Percentiles rank a stretch among this genome's conserved stretches.
These are phyloP conservation scores for Drosophila cracens DNA, from an alignment of 2,888 invertebrate genomes.

Conservation along the genomic window DNA sequence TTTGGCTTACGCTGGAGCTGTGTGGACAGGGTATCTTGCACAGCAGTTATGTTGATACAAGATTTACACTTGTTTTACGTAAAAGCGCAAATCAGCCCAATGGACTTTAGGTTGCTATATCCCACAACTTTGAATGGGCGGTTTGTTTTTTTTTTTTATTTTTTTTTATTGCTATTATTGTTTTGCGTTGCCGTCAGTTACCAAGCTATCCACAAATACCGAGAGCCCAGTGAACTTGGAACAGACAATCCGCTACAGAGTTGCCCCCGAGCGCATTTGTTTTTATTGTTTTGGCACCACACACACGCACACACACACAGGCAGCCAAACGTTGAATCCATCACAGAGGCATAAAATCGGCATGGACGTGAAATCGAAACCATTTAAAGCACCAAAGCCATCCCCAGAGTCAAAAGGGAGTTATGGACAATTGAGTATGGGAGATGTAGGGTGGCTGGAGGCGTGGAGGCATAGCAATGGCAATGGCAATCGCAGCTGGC, in stretches of 20 bases:
- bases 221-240: constrained; percentile 6
- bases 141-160: constrained; percentile 3
- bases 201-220: constrained; percentile 43
- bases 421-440: neutral
- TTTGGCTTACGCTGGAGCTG: too few relatives aligned
- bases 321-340: constrained; percentile 52
- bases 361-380: constrained; percentile 65
- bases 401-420: constrained; percentile 35
- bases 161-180: constrained; percentile 42
- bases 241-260: constrained; percentile 22
- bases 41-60: neutral
- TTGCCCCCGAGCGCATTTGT: constrained; percentile 62
- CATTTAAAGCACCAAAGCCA: constrained; percentile 60
- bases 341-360: constrained; percentile 61
- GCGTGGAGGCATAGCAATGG: neutral
- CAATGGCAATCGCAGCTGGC: neutral
- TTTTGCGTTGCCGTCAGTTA: constrained; percentile 54
- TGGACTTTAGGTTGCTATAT: constrained; percentile 33
- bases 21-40: constrained; percentile 19
- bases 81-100: constrained; percentile 17
- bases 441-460: neutral
- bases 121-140: constrained; percentile 2
- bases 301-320: constrained; percentile 26
- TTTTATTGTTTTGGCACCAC: constrained; percentile 68
- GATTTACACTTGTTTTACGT: constrained; percentile 32